Evolutionary conservation across 1,140 invertebrate genomes (phyloP).

Genomic region (Diprion similis): DNA sequence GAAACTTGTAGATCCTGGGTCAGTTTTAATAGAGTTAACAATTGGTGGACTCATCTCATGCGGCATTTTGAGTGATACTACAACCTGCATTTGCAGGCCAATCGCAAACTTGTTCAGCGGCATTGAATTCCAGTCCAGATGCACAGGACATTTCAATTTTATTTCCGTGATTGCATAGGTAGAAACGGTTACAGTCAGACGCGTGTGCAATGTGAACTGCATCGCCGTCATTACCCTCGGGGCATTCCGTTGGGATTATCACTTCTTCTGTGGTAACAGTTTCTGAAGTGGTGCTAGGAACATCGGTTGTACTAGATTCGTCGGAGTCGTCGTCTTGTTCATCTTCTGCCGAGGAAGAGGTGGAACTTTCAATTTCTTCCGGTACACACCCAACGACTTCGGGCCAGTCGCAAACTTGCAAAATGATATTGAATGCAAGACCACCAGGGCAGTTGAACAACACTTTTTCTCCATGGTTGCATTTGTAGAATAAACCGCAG

Average conservation of each 20-base stretch:
- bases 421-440: constrained; percentile 60
- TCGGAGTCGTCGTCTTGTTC: constrained; percentile 5
- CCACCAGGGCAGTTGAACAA: constrained; percentile 55
- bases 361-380: neutral
- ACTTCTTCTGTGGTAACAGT: neutral
- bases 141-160: constrained; percentile 35
- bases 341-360: neutral
- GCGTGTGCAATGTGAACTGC: constrained; percentile 32
- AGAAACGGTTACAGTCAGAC: constrained; percentile 41
- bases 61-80: neutral
- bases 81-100: constrained; percentile 30
- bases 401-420: constrained; percentile 54
- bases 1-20: neutral
- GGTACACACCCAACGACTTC: constrained; percentile 35
- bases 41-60: neutral
- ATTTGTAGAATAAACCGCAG: constrained; percentile 65
- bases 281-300: constrained; percentile 8
- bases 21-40: neutral
- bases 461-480: constrained; percentile 58
- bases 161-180: constrained; percentile 41
- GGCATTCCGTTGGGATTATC: constrained; percentile 21
- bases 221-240: neutral
- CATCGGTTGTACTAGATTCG: neutral
- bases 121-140: constrained; percentile 46
- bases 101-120: constrained; percentile 43